A percentile compares a stretch with the other conserved stretches of the same genome.
Evolutionary conservation across 2,113 vertebrate species (phyloP).

Genomic region (Anas platyrhynchos): DNA sequence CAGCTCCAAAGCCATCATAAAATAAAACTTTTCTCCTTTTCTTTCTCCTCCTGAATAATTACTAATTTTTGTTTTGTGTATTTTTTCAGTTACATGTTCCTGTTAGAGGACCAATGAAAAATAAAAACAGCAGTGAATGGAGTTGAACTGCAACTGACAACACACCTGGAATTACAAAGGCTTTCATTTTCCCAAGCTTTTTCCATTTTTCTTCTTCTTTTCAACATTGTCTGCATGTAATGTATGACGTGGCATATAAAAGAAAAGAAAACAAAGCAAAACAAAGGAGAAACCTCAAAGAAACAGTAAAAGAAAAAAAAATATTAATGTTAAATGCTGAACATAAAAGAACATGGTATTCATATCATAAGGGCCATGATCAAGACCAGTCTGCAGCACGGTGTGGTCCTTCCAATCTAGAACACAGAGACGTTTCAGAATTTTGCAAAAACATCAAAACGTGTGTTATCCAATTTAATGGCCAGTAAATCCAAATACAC

Average conservation of each 20-base stretch:
- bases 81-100: slow-evolving; percentile 54
- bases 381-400: neutral
- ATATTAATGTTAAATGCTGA: neutral
- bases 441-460: neutral
- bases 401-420: neutral
- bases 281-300: neutral
- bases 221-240: neutral
- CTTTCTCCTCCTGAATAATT: neutral
- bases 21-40: slow-evolving; percentile 52
- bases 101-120: slow-evolving; percentile 51
- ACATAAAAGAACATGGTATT: neutral
- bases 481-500: neutral
- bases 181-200: neutral
- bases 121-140: neutral
- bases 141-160: slow-evolving; percentile 44
- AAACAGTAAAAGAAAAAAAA: neutral
- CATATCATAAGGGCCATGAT: neutral
- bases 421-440: neutral
- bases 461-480: neutral
- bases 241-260: neutral
- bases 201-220: neutral
- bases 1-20: slow-evolving; percentile 36
- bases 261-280: neutral
- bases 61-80: slow-evolving; percentile 48
- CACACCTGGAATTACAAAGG: slow-evolving; percentile 17